A percentile compares a stretch with the other conserved stretches of the same genome.
phyloP scores from a whole-genome alignment of 2,888 invertebrate species.

The Pycnomerus fuliginosus region DNA sequence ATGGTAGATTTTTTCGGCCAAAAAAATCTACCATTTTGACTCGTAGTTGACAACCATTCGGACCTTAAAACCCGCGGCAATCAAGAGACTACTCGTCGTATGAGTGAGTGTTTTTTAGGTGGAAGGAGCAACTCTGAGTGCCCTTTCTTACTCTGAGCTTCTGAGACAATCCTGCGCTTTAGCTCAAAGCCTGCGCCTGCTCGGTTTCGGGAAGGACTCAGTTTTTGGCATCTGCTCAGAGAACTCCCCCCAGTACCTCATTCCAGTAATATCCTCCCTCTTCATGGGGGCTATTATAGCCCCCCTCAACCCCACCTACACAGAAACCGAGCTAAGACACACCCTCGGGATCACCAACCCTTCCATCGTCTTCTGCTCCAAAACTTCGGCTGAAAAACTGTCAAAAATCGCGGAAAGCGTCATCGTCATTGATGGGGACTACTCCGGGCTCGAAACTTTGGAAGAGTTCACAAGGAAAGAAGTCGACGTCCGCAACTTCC shows the following conservation, averaged over 20 bases:
- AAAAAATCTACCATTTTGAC: too few relatives aligned
- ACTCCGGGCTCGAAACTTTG: conserved; percentile 12
- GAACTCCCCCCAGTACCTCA: conserved; percentile 37
- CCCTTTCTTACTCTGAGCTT: conserved; percentile 30
- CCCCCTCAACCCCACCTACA: conserved; percentile 38
- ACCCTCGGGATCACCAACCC: conserved; percentile 65
- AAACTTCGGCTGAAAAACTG: conserved; percentile 56
- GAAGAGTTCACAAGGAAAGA: conserved; percentile 13
- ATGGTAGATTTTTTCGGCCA: too few relatives aligned
- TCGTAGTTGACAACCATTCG: too few relatives aligned
- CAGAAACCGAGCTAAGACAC: conserved; percentile 49
- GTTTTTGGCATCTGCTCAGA: conserved; percentile 37
- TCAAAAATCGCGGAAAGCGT: conserved; percentile 56
- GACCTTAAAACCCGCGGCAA: too few relatives aligned
- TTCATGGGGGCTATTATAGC: conserved; percentile 35
- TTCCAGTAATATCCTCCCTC: conserved; percentile 35
- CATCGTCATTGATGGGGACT: conserved; percentile 55
- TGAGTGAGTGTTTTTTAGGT: conserved; percentile 37
- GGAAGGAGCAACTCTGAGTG: conserved; percentile 31
- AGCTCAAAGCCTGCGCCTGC: conserved; percentile 32
- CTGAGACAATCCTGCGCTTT: conserved; percentile 32
- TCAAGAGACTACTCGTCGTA: too few relatives aligned
- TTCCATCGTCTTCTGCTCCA: conserved; percentile 65
- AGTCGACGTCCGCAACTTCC: neutral
- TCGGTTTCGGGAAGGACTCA: conserved; percentile 30